phyloP scores from a whole-genome alignment of 1,140 invertebrate genomes.

The Acromyrmex heyeri region DNA sequence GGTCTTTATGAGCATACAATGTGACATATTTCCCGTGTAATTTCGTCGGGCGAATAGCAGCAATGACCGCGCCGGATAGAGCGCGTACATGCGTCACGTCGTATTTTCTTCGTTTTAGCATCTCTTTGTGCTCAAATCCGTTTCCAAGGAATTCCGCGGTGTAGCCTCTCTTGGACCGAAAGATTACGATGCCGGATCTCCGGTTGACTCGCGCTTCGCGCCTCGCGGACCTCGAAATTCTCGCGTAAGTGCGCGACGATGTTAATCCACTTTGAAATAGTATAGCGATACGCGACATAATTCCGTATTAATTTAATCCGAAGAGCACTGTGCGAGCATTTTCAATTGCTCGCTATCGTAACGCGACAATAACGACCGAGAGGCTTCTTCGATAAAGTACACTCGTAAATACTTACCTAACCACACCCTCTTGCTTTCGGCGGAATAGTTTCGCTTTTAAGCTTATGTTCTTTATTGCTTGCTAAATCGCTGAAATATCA shows the following conservation, averaged over 20 bases:
- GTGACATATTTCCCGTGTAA: conserved; percentile 66
- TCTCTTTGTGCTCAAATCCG: conserved; percentile 60
- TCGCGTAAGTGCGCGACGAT: conserved; percentile 21
- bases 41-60: conserved; percentile 30
- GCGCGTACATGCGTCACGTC: background rate
- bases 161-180: background rate
- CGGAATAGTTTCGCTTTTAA: background rate
- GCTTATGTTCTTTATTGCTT: background rate
- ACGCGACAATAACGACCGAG: background rate
- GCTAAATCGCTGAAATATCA: background rate
- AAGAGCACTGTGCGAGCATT: background rate
- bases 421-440: background rate
- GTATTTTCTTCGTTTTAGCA: conserved; percentile 18
- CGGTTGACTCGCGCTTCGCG: too few relatives aligned
- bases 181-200: conserved; percentile 57
- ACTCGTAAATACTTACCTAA: background rate
- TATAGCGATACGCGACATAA: conserved; percentile 41
- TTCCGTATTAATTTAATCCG: conserved; percentile 53
- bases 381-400: background rate
- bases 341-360: conserved; percentile 19
- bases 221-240: conserved; percentile 29
- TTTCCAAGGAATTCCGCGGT: conserved; percentile 46
- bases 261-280: conserved; percentile 53
- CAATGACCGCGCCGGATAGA: conserved; percentile 6
- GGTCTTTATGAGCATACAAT: conserved; percentile 65